phyloP scores from a whole-genome alignment of 2,888 invertebrate species.

The Apotomis turbidana region DNA sequence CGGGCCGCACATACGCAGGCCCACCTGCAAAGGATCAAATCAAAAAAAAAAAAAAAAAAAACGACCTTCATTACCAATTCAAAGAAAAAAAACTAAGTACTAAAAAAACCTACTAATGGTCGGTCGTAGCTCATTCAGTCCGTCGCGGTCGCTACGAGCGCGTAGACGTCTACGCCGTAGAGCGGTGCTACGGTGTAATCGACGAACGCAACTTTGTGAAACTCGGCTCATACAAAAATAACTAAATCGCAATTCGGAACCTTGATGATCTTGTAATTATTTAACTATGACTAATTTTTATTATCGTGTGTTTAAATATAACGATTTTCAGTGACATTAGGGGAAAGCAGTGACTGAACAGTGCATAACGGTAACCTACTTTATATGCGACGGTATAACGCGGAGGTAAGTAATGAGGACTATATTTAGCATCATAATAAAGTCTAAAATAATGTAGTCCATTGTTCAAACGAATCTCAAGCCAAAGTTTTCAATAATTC shows the following conservation, averaged over 20 bases:
- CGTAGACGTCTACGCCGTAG: constrained; percentile 72
- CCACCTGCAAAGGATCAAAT: no score
- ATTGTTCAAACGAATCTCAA: no score
- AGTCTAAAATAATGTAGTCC: no score
- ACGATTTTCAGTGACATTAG: constrained; percentile 61
- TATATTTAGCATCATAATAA: constrained; percentile 12
- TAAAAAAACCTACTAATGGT: constrained; percentile 57
- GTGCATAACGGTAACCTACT: constrained; percentile 70
- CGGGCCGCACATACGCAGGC: no score
- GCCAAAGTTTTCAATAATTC: neutral
- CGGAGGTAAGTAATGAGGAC: constrained; percentile 68
- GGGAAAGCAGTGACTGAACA: constrained; percentile 61
- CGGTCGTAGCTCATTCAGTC: constrained; percentile 60
- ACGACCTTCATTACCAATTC: constrained; percentile 56
- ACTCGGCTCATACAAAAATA: neutral
- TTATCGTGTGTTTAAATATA: constrained; percentile 47
- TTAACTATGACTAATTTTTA: neutral
- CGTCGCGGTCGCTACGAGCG: constrained; percentile 66
- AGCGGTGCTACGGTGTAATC: constrained; percentile 52
- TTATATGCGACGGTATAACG: constrained; percentile 66
- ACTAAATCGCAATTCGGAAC: neutral
- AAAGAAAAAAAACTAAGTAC: constrained; percentile 60
- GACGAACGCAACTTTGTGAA: constrained; percentile 43
- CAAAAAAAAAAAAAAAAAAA: no score
- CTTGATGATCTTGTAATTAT: neutral